Conservation (phyloP, 2,113 vertebrate species). For the Cygnus atratus region DNA sequence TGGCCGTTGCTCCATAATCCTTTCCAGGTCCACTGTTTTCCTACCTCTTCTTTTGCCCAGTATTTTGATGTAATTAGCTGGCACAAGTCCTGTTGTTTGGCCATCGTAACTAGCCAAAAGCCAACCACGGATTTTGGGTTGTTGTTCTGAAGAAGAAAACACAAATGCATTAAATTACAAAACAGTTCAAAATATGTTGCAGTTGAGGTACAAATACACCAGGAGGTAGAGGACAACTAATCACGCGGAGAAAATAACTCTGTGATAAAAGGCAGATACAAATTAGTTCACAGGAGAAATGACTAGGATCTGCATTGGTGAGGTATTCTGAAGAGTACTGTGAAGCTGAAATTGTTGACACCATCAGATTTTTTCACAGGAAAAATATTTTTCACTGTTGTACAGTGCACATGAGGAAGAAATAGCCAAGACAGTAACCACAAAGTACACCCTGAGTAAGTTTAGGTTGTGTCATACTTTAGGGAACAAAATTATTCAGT, state of each 20-base stretch:
- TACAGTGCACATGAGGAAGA: neutral
- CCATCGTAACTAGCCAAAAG: constrained; percentile 91
- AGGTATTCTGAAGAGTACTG: neutral
- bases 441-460: neutral
- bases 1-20: constrained; percentile 70
- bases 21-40: constrained; percentile 79
- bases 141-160: constrained; percentile 83
- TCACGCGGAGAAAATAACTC: neutral
- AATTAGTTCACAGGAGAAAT: neutral
- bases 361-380: neutral
- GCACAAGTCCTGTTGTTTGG: constrained; percentile 89
- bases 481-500: neutral
- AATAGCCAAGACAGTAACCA: neutral
- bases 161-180: neutral
- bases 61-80: constrained; percentile 94
- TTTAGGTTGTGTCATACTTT: neutral
- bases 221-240: neutral
- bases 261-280: neutral
- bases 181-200: neutral
- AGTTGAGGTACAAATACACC: neutral
- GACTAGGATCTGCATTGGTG: neutral
- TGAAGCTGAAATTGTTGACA: neutral
- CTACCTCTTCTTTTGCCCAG: constrained; percentile 92
- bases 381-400: neutral
- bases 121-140: constrained; percentile 94